Base-by-base conservation (phyloP, 2,888 invertebrate genomes). In the Pecten maximus region DNA sequence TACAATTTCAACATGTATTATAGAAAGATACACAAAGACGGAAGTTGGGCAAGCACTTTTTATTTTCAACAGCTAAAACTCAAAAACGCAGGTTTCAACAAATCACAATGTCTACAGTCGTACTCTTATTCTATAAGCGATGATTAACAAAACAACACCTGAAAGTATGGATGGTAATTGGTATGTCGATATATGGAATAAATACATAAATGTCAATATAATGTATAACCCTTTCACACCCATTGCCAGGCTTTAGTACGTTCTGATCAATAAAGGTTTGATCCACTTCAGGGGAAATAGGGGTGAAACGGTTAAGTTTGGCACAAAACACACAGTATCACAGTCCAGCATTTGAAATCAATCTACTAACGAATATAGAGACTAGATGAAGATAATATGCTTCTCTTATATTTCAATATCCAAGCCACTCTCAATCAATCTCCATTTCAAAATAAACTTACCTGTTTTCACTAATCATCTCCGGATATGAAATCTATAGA, bases 261-360 rank as follows among this genome's bases (percentile, higher is more conserved):
- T 35, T 10, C 10, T 35, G 35, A 74, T 35, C 28, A 35, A 28
- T 74, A 12, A 35, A 74, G 8, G 23, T 2, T 23, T 74, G 28
- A 74, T 74, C 74, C 23, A 2, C 4, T 54, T 74, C 12, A 10
- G 74, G 10, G 74, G 10, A 74, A 74, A 28, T 74, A 15, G 74
- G 35, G 74, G 16, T 74, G 74, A 28, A 74, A 74, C 35, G 74
- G 74, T 74, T 35, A 74, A 12, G 16, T 74, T 74, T 74, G 74
- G 74, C 74, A 74, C 74, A 35, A 74, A 74, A 12, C 74, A 74
- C 74, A 74, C 74, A 35, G 28, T 74, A 74, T 74, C 74, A 74
- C 74, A 74, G 74, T 74, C 74, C 74, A 74, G 74, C 35, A 74
- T 74, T 74, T 74, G 74, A 74, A 74, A 74, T 54, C 74, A 74